phyloP scores from a whole-genome alignment of 2,888 invertebrate genomes.

The Eledona agricola region DNA sequence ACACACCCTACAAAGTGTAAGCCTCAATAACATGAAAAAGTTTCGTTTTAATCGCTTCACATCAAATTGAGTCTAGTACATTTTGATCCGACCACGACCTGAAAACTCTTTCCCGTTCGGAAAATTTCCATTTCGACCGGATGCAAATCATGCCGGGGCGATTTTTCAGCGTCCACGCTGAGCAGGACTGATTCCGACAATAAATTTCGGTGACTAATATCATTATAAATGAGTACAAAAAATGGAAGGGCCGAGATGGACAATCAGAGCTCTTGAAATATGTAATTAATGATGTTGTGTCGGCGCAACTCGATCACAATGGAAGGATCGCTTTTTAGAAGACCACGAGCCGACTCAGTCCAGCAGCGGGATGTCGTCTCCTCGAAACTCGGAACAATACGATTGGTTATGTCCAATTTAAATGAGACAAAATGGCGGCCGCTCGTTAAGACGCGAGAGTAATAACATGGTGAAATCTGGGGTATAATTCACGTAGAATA shows the following conservation, averaged over 20 bases:
- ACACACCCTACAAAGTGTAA: no score
- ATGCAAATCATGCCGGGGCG: no score
- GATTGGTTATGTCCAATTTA: conserved; percentile 31
- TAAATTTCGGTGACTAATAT: conserved; percentile 16
- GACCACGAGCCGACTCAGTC: conserved; percentile 44
- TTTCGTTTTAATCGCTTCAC: no score
- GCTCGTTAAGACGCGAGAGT: conserved; percentile 2
- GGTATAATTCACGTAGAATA: conserved; percentile 30
- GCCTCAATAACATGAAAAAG: no score
- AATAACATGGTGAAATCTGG: conserved; percentile 14
- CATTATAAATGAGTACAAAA: conserved; percentile 10
- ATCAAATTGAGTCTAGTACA: no score
- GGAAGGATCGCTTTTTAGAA: conserved; percentile 44
- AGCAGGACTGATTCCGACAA: conserved; percentile 2
- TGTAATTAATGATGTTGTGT: conserved; percentile 32
- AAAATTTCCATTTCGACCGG: no score
- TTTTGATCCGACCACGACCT: no score
- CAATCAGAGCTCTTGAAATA: conserved; percentile 26
- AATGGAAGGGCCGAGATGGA: conserved; percentile 18
- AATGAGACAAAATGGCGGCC: conserved; percentile 31
- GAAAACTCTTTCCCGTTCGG: no score
- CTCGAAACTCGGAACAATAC: conserved; percentile 30
- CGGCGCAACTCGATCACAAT: conserved; percentile 35
- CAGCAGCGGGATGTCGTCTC: conserved; percentile 40
- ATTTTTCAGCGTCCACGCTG: no score